Evolutionary conservation across 2,113 vertebrate genomes (phyloP).

Genomic region (Halcyon senegalensis): DNA sequence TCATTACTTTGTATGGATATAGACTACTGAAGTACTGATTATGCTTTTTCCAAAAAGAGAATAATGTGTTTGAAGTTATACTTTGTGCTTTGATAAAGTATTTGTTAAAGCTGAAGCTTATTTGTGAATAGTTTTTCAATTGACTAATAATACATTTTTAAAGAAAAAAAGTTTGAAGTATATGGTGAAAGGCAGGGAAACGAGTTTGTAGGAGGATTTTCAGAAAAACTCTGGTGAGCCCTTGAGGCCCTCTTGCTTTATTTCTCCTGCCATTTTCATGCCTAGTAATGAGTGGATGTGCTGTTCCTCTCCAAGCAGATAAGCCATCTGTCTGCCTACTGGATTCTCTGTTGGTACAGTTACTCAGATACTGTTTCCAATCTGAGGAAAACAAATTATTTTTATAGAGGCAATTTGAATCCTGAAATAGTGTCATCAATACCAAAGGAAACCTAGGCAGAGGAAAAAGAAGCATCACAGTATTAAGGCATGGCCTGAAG

Average conservation of each 20-base stretch:
- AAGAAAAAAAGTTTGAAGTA: background rate
- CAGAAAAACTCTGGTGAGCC: background rate
- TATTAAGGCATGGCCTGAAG: too few relatives aligned
- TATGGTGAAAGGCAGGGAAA: background rate
- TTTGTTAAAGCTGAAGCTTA: background rate
- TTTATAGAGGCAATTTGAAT: background rate
- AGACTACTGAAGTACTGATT: background rate
- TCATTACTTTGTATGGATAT: background rate
- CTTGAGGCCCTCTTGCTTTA: background rate
- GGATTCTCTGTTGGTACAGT: background rate
- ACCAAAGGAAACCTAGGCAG: background rate
- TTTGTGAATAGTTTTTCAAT: background rate
- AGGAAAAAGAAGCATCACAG: background rate
- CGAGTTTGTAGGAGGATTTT: background rate
- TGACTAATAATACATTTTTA: background rate
- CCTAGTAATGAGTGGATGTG: background rate
- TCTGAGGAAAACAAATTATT: background rate
- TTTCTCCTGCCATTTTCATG: background rate
- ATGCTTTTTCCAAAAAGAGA: background rate
- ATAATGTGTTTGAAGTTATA: background rate
- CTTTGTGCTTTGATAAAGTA: background rate
- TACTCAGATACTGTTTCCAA: background rate
- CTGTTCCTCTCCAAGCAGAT: background rate
- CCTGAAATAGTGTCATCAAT: background rate
- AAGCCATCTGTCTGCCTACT: background rate